A percentile compares a stretch with the other conserved stretches of the same genome.
Evolutionary conservation across 2,888 invertebrate genomes (phyloP).

Genomic region (Chymomyza procnemis): DNA sequence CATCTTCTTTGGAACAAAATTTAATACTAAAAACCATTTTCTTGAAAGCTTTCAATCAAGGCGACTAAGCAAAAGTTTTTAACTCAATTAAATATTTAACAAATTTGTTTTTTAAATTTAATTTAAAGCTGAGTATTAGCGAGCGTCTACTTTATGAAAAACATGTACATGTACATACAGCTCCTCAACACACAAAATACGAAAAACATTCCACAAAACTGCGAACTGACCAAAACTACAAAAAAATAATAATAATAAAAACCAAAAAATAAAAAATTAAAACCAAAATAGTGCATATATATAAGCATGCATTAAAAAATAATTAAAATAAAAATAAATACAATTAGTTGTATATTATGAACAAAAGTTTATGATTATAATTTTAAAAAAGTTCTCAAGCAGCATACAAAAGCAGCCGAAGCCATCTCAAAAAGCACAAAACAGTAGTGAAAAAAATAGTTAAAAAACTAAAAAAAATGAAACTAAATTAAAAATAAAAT

Average conservation of each 20-base stretch:
- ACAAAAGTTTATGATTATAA: conserved; percentile 26
- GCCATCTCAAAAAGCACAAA: conserved; percentile 66
- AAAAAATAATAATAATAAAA: neutral
- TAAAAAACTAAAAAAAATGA: conserved; percentile 19
- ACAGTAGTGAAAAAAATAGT: conserved; percentile 44
- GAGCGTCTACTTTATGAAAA: neutral
- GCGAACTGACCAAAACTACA: conserved; percentile 57
- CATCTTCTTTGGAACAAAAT: too few species aligned
- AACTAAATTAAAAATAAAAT: conserved; percentile 26
- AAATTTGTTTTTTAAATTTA: neutral
- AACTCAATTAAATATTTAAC: too few species aligned
- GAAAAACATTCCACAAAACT: conserved; percentile 24
- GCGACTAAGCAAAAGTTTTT: too few species aligned
- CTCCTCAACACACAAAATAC: conserved; percentile 10
- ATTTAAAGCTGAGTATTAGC: neutral
- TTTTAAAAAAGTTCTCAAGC: conserved; percentile 28
- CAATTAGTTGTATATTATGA: conserved; percentile 38
- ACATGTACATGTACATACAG: conserved; percentile 5
- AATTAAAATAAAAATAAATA: conserved; percentile 6
- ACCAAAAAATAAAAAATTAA: neutral
- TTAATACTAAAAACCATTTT: too few species aligned
- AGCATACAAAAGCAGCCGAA: conserved; percentile 31
- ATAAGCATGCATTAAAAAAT: conserved; percentile 29
- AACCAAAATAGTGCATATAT: conserved; percentile 23
- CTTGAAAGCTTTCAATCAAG: too few species aligned